phyloP scores from a whole-genome alignment of 2,113 vertebrate genomes.

The Dascyllus trimaculatus region DNA sequence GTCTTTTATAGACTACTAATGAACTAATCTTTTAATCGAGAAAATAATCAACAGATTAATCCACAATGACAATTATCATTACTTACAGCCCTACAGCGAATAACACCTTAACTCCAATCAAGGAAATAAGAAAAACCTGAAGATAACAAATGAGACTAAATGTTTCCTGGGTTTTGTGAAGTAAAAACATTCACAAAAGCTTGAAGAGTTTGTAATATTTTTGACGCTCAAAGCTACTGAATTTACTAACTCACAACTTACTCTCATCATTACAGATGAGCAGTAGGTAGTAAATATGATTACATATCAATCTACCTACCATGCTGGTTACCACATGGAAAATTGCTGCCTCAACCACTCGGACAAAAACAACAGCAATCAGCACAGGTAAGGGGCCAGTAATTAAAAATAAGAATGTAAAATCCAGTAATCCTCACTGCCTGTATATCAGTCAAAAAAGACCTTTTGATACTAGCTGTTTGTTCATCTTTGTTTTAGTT shows the following conservation, averaged over 20 bases:
- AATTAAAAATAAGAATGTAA: slow-evolving; percentile 30
- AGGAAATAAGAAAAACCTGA: slow-evolving; percentile 8
- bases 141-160: not conserved
- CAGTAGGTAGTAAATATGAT: slow-evolving; percentile 40
- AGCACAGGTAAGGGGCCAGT: slow-evolving; percentile 26
- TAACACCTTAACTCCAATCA: slow-evolving; percentile 12
- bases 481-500: not conserved
- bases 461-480: no score
- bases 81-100: not conserved
- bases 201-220: no score
- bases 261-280: slow-evolving; percentile 17
- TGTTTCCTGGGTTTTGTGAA: not conserved
- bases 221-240: no score
- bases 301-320: slow-evolving; percentile 16
- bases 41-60: no score
- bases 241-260: no score
- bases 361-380: slow-evolving; percentile 7
- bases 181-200: slow-evolving; percentile 7
- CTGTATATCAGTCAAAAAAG: no score
- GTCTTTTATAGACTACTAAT: no score
- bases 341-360: not conserved
- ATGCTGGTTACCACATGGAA: slow-evolving; percentile 17
- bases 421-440: not conserved
- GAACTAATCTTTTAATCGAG: no score
- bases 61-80: no score